Conservation (phyloP, 2,113 vertebrate genomes). For the Leptobrachium ailaonicum region DNA sequence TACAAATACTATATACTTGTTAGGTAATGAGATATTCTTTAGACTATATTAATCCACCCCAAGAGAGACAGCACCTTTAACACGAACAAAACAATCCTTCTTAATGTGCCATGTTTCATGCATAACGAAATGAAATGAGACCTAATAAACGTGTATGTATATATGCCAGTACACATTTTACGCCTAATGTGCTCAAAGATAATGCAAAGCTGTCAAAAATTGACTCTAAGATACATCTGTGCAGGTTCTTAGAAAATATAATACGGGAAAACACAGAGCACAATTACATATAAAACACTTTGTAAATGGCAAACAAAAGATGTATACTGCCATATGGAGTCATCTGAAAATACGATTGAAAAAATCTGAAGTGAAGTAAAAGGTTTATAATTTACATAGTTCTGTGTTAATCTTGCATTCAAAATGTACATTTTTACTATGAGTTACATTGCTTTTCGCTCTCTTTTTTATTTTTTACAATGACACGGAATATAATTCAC, state of each 20-base stretch:
- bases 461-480: not conserved
- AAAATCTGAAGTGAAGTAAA: not conserved
- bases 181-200: not conserved
- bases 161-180: not conserved
- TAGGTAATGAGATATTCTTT: too few species aligned
- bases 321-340: slow-evolving; percentile 10
- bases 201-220: not conserved
- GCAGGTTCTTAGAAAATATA: not conserved
- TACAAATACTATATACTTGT: too few species aligned
- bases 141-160: not conserved
- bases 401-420: slow-evolving; percentile 26
- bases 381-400: not conserved
- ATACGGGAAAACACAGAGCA: not conserved
- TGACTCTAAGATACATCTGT: not conserved
- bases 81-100: not conserved
- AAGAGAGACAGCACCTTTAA: too few species aligned
- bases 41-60: too few species aligned
- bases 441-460: not conserved
- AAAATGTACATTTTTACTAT: slow-evolving; percentile 14
- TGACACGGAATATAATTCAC: not conserved
- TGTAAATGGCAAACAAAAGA: slow-evolving; percentile 24
- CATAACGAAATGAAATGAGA: not conserved
- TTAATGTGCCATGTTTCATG: not conserved
- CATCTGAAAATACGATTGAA: not conserved
- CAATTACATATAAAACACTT: slow-evolving; percentile 21